phyloP scores from a whole-genome alignment of 2,888 invertebrate species.

The Rhagium mordax region DNA sequence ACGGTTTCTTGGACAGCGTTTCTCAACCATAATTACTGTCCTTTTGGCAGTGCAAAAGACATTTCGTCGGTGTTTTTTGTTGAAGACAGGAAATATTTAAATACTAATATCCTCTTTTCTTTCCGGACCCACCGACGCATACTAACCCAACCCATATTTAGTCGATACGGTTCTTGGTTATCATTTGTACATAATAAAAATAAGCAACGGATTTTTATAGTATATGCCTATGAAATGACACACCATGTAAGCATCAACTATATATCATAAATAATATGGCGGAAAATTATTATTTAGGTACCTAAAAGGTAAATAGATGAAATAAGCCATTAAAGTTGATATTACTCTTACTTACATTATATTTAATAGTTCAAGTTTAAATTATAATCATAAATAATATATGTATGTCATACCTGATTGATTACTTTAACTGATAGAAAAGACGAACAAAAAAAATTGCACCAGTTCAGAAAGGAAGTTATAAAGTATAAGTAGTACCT shows the following conservation, averaged over 20 bases:
- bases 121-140: slow-evolving; percentile 56
- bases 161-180: slow-evolving; percentile 48
- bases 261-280: not conserved
- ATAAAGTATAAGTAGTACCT: not conserved
- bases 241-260: not conserved
- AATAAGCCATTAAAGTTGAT: not conserved
- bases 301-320: slow-evolving; percentile 9
- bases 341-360: not conserved
- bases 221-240: not conserved
- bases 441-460: not conserved
- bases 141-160: slow-evolving; percentile 48
- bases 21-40: not conserved
- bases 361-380: slow-evolving; percentile 6
- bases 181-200: slow-evolving; percentile 9
- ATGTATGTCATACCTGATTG: not conserved
- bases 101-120: slow-evolving; percentile 55
- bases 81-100: slow-evolving; percentile 54
- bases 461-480: slow-evolving; percentile 1
- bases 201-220: not conserved
- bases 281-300: slow-evolving; percentile 5
- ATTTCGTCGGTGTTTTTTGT: slow-evolving; percentile 24
- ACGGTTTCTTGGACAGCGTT: not conserved
- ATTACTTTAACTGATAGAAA: not conserved
- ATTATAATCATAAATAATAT: too few species aligned
- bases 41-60: slow-evolving; percentile 21